Percentiles rank a stretch among this genome's conserved stretches.
These are phyloP conservation scores for Allygus modestus DNA, from an alignment of 2,888 invertebrate species.

Conservation along the genomic window DNA sequence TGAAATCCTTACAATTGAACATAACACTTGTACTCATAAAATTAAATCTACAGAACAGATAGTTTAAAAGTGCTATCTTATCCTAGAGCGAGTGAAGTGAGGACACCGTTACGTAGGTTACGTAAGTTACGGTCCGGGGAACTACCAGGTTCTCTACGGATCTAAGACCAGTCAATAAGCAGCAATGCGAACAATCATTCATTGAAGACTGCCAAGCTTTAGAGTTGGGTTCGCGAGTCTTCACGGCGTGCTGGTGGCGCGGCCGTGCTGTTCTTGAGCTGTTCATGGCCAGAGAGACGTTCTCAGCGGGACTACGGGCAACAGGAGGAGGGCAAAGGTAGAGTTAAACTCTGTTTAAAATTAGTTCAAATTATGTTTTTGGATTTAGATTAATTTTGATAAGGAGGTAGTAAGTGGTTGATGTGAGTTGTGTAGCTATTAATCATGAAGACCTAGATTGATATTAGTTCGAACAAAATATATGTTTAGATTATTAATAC, in stretches of 20 bases:
- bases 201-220: constrained; percentile 58
- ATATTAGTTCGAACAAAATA: no score
- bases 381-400: no score
- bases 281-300: constrained; percentile 35
- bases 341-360: no score
- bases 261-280: constrained; percentile 45
- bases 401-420: no score
- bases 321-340: not conserved
- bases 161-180: constrained; percentile 57
- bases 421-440: no score
- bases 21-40: no score
- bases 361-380: no score
- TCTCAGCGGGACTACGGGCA: constrained; percentile 3
- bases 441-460: no score
- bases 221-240: constrained; percentile 54
- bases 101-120: not conserved
- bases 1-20: no score
- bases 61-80: constrained; percentile 19
- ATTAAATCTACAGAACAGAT: no score
- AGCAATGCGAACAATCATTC: constrained; percentile 58
- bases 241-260: constrained; percentile 49
- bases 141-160: constrained; percentile 56
- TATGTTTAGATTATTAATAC: no score
- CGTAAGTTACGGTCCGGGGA: constrained; percentile 13
- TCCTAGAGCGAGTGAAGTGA: constrained; percentile 54